Evolutionary conservation across 1,140 invertebrate genomes (phyloP).

Genomic region (Listronotus bonariensis): DNA sequence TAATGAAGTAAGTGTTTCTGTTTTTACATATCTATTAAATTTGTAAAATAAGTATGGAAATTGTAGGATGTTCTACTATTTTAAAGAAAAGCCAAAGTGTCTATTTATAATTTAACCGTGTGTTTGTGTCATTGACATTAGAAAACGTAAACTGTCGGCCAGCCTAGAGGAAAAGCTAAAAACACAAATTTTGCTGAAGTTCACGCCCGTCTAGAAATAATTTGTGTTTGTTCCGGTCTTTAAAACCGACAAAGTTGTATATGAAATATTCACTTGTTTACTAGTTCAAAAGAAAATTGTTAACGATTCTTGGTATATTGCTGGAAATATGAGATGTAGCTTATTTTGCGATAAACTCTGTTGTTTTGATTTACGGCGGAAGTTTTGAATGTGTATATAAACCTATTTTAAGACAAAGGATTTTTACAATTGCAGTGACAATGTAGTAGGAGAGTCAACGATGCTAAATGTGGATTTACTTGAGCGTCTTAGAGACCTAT

Average conservation of each 20-base stretch:
- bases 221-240: slow-evolving; percentile 21
- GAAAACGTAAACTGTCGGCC: slow-evolving; percentile 17
- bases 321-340: too few relatives aligned
- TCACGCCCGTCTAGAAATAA: slow-evolving; percentile 20
- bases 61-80: background rate
- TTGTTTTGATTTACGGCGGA: too few relatives aligned
- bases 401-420: too few relatives aligned
- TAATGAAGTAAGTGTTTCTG: too few relatives aligned
- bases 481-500: too few relatives aligned
- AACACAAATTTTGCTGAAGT: slow-evolving; percentile 24
- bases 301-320: background rate
- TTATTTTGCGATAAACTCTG: too few relatives aligned
- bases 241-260: slow-evolving; percentile 18
- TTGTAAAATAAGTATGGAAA: too few relatives aligned
- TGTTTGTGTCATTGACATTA: slow-evolving; percentile 33
- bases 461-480: too few relatives aligned
- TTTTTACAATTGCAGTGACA: too few relatives aligned
- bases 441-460: too few relatives aligned
- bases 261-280: background rate
- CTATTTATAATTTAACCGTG: slow-evolving; percentile 28
- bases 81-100: background rate
- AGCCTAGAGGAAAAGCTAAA: slow-evolving; percentile 14
- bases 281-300: slow-evolving; percentile 1
- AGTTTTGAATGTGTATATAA: too few relatives aligned
- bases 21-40: too few relatives aligned